Base-by-base conservation (phyloP, 2,888 invertebrate genomes). In the Lochmaea capreae region DNA sequence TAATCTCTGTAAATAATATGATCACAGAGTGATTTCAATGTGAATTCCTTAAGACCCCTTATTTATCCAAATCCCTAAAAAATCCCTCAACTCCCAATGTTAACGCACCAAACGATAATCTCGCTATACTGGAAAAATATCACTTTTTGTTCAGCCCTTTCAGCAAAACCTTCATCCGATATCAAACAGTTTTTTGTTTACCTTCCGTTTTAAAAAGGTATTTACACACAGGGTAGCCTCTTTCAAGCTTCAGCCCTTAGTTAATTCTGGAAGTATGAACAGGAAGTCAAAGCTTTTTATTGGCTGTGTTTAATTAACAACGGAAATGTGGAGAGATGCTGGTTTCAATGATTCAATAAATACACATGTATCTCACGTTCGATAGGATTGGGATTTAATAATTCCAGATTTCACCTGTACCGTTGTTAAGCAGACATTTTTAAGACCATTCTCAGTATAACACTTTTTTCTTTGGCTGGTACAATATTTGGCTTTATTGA, bases 151-250 rank as follows among this genome's bases (percentile, higher is more conserved):
- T 33, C 3, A 33, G 33, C 26, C 33, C 14, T 61, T 39, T 61
- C 16, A n/a, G n/a, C 61, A 14, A 61, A 61, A 61, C 33, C 61
- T 61, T 26, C 33, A 61, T 26, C 18, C 39, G 12, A 61, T 61
- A 61, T 61, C 33, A 61, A 61, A 61, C 61, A 61, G 33, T 61
- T 8, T 61, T 61, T 59, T 61, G n/a, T 61, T 61, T 39, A 39
- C 39, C 14, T 12, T 61, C 8, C 8, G 10, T 16, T 61, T 61
- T 59, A n/a, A 59, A 16, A 59, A n/a, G 59, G 33, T 33, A 59
- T 59, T 33, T 22, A 58, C 58, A 22, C 14, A 59, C 33, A 59
- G 59, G 59, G 33, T 59, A 39, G 59, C 59, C 39, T 9, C 16
- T 61, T n/a, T 39, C 39, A 61, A 54, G 18, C 18, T 18, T 18